Evolutionary conservation across 2,797 vertebrate species (phyloP).

Genomic region (Microctenopoma lineatum): DNA sequence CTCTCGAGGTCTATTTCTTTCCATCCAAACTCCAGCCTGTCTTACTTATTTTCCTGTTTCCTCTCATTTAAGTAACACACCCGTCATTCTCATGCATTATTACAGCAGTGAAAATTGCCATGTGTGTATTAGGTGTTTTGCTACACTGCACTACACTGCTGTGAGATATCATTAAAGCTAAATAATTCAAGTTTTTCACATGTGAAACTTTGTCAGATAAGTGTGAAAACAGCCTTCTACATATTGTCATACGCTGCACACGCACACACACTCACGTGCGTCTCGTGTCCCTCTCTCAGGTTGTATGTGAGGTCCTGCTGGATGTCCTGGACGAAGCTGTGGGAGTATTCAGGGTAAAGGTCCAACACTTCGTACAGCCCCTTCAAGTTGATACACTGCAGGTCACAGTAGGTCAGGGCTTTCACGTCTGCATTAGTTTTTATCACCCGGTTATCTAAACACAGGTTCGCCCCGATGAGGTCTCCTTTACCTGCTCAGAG

Average conservation of each 20-base stretch:
- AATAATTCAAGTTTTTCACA: not conserved
- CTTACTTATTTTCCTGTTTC: not conserved
- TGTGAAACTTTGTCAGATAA: not conserved
- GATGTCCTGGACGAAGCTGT: slow-evolving; percentile 94
- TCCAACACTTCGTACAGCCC: slow-evolving; percentile 96
- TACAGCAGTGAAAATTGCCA: slow-evolving; percentile 20
- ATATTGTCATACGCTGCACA: not conserved
- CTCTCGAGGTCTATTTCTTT: slow-evolving; percentile 7
- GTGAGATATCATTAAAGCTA: too few species aligned
- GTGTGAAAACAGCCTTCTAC: not conserved
- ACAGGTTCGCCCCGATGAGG: slow-evolving; percentile 95
- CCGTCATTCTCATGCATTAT: slow-evolving; percentile 19
- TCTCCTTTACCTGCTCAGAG: slow-evolving; percentile 91
- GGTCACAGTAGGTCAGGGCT: slow-evolving; percentile 97
- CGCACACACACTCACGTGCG: slow-evolving; percentile 86
- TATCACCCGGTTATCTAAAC: slow-evolving; percentile 93
- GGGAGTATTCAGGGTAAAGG: slow-evolving; percentile 96
- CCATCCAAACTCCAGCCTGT: not conserved
- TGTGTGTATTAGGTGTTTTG: slow-evolving; percentile 24
- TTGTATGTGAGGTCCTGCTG: slow-evolving; percentile 98
- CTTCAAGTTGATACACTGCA: slow-evolving; percentile 95
- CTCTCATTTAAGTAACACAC: slow-evolving; percentile 1
- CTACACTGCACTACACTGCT: slow-evolving; percentile 4
- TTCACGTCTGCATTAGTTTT: slow-evolving; percentile 98
- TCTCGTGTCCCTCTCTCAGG: slow-evolving; percentile 94